phyloP scores from a whole-genome alignment of 2,888 invertebrate genomes.

The Terebella lapidaria region DNA sequence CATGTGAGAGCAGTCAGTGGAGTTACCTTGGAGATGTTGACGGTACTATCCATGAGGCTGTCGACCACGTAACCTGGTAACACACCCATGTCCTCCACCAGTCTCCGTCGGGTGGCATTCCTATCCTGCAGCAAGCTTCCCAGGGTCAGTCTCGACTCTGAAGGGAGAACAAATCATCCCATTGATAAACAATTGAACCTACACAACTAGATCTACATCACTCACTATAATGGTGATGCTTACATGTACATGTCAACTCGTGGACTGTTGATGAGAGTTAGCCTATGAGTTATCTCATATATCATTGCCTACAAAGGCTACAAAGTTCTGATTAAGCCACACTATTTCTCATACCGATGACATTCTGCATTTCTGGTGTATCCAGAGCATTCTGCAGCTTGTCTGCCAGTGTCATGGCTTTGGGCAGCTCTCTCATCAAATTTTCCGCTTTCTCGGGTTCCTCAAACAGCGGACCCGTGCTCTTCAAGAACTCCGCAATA shows the following conservation, averaged over 20 bases:
- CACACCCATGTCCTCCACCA: background rate
- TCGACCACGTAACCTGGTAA: background rate
- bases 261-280: too few species aligned
- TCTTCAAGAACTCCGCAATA: background rate
- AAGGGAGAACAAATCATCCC: background rate
- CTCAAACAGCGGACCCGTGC: background rate
- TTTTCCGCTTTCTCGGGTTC: background rate
- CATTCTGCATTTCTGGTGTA: background rate
- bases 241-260: too few species aligned
- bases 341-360: background rate
- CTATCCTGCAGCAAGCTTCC: background rate
- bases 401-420: background rate
- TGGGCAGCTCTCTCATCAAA: background rate
- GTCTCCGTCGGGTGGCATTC: background rate
- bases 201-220: too few species aligned
- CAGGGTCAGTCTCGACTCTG: background rate
- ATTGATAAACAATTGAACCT: too few species aligned
- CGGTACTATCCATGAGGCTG: background rate
- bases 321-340: background rate
- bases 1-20: too few species aligned
- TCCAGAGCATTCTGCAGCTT: background rate
- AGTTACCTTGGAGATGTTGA: constrained; percentile 1
- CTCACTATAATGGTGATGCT: too few species aligned
- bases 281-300: too few species aligned
- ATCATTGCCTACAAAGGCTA: too few species aligned